These are phyloP conservation scores for Hystrix cristata DNA, from an alignment of 2,113 vertebrate genomes.

Conservation along the genomic window DNA sequence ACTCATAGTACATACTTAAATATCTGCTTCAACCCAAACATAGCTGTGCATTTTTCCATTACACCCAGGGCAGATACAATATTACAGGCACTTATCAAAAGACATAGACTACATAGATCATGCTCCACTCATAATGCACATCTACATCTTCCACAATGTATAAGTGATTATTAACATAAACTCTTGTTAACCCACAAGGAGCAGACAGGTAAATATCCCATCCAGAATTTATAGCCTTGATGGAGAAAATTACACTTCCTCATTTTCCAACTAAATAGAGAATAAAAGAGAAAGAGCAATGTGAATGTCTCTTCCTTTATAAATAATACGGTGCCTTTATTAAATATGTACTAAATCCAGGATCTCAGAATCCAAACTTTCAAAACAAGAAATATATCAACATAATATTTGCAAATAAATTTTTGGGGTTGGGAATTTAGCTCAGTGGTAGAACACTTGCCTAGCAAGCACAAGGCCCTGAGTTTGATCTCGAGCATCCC, in stretches of 20 bases:
- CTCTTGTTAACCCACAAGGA: not conserved
- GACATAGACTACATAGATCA: not conserved
- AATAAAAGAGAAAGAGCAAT: constrained; percentile 38
- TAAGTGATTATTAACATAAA: not conserved
- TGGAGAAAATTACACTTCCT: not conserved
- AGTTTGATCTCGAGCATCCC: no score
- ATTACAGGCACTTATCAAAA: constrained; percentile 11
- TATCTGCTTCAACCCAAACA: not conserved
- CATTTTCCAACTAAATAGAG: not conserved
- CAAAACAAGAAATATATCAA: constrained; percentile 1
- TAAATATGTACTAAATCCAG: constrained; percentile 2
- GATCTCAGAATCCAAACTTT: not conserved
- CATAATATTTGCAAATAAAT: not conserved
- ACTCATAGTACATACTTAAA: not conserved
- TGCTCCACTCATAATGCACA: not conserved
- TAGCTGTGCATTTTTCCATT: not conserved
- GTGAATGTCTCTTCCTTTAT: constrained; percentile 16
- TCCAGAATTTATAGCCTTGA: no score
- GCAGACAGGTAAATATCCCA: not conserved
- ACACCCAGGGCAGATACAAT: not conserved
- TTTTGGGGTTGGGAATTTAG: no score
- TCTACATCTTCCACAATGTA: not conserved
- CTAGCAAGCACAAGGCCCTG: no score
- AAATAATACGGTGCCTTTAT: constrained; percentile 4
- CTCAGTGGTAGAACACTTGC: no score